Base-by-base conservation (phyloP, 1,140 invertebrate species). In the Lineus longissimus region DNA sequence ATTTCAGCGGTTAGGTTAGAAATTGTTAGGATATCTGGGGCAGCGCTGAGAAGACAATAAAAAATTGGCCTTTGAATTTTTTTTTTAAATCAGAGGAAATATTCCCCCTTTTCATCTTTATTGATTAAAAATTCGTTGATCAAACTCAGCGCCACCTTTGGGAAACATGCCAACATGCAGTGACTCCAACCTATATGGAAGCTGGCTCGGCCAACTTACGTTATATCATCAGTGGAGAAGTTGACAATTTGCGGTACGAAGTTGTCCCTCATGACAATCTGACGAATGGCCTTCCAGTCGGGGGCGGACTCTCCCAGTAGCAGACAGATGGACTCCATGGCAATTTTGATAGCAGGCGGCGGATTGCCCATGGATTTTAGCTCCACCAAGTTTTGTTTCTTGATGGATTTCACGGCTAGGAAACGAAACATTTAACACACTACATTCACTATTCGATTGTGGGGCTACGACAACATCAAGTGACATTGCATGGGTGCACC, bases 201-300 rank as follows among this genome's bases (percentile, higher is more conserved):
- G 33, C 33, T 36, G 33, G 33, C 33, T 15, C 4, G 15, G 47
- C n/a, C n/a, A 27, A 73, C 92, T 92, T 90, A 95, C 91, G 89
- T 91, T 83, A 99, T 95, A 78, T 94, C 90, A 85, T 98, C 95
- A 66, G 96, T 98, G 83, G 91, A 90, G 86, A 98, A 98, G 87
- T 97, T 97, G 80, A 99, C 93, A 85, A 99, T 98, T 75, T 92
- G 94, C 83, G 92, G 91, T 85, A 99, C 99, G 87, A 99, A 99
- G 86, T 98, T 98, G 83, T 99, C 97, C 75, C 94, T 88, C 89
- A 98, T 96, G 82, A 99, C 94, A 81, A 98, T 90, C 62, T 91
- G 88, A 70, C 96, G 89, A 80, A 99, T 98, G 61, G 92, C 88
- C 85, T 98, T 99, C 97, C 97, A 99, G 83, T 99, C 97, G 69